Percentiles rank a stretch among this genome's conserved stretches.
Conservation (phyloP, 2,113 vertebrate species). For the Candoia aspera region DNA sequence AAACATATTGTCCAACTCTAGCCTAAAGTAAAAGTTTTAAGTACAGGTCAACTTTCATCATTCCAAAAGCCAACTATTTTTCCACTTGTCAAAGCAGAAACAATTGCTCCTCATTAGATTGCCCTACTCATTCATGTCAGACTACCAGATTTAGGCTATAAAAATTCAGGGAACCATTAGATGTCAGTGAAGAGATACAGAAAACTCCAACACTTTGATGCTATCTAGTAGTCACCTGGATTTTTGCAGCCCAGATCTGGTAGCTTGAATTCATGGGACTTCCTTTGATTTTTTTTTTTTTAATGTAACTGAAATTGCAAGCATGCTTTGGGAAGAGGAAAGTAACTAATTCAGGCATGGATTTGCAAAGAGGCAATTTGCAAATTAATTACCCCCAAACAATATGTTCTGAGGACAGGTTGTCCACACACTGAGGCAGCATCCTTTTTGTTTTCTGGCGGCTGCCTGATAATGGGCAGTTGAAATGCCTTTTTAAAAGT, state of each 20-base stretch:
- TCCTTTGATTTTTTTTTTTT: not conserved
- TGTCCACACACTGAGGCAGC: conserved; percentile 43
- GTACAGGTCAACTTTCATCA: not conserved
- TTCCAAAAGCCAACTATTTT: not conserved
- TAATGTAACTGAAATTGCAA: conserved; percentile 43
- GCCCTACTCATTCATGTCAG: conserved; percentile 55
- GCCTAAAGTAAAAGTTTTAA: not conserved
- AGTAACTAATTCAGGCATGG: conserved; percentile 44
- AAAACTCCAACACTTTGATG: not conserved
- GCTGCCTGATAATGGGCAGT: conserved; percentile 76
- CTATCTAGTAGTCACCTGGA: not conserved
- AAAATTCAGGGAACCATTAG: not conserved
- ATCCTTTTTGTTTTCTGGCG: conserved; percentile 55
- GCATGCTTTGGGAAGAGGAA: conserved; percentile 48
- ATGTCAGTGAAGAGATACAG: not conserved
- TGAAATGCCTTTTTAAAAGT: conserved; percentile 75
- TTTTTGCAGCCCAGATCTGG: not conserved
- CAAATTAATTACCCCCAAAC: conserved; percentile 71
- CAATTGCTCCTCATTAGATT: conserved; percentile 43
- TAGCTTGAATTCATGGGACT: conserved; percentile 48
- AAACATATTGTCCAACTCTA: not conserved
- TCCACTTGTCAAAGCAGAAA: not conserved
- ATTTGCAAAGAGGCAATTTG: conserved; percentile 73
- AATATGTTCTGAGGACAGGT: conserved; percentile 72
- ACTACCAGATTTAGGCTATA: not conserved